A percentile compares a stretch with the other conserved stretches of the same genome.
Conservation (phyloP, 1,140 invertebrate species). For the Leptestheria dahalacensis region DNA sequence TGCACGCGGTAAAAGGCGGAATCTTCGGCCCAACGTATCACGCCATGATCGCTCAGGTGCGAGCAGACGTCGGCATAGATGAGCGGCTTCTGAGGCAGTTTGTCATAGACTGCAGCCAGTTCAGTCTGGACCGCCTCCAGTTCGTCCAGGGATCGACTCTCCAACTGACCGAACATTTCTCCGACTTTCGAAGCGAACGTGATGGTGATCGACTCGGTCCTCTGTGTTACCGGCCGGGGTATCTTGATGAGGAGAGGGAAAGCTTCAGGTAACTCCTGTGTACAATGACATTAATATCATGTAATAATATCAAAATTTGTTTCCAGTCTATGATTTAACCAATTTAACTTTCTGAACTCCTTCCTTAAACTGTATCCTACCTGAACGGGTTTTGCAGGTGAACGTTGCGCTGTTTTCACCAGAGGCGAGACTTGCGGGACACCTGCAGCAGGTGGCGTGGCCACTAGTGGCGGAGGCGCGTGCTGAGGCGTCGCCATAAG, state of each 20-base stretch:
- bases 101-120: neutral
- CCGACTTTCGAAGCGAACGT: neutral
- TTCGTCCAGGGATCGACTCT: neutral
- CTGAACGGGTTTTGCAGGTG: no score
- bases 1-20: constrained; percentile 10
- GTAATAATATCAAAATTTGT: neutral
- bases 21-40: constrained; percentile 10
- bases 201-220: neutral
- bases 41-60: constrained; percentile 11
- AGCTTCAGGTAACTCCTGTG: neutral
- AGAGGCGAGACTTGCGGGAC: no score
- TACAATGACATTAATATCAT: neutral
- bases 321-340: no score
- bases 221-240: neutral
- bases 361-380: no score
- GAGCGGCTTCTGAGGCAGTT: neutral
- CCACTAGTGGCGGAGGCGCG: no score
- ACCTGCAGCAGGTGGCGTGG: no score
- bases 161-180: constrained; percentile 13
- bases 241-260: neutral
- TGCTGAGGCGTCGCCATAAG: no score
- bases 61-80: constrained; percentile 14
- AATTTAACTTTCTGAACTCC: no score
- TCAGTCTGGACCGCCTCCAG: constrained; percentile 6
- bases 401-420: no score